Evolutionary conservation across 2,888 invertebrate genomes (phyloP).

Genomic region (Mythimna lalbum): DNA sequence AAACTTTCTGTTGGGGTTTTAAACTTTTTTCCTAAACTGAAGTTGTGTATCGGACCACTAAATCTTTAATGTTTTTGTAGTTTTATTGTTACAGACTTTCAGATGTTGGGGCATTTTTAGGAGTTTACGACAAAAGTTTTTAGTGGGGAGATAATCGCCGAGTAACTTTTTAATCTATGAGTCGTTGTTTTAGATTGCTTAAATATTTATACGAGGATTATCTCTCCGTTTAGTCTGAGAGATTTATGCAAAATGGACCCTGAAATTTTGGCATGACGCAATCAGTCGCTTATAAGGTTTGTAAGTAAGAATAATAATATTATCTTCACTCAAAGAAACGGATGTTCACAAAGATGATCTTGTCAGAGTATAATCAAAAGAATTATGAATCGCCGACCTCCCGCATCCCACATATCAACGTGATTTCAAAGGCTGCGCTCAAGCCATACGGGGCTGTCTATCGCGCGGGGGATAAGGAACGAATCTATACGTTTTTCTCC

Average conservation of each 20-base stretch:
- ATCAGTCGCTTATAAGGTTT: neutral
- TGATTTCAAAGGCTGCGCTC: constrained; percentile 54
- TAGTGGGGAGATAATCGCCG: constrained; percentile 46
- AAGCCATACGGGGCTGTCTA: constrained; percentile 50
- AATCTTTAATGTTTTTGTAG: constrained; percentile 63
- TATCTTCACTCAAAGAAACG: constrained; percentile 5
- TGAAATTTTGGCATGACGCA: neutral
- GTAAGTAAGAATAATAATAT: neutral
- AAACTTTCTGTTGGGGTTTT: constrained; percentile 66
- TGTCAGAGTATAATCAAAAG: constrained; percentile 39
- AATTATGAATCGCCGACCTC: constrained; percentile 47
- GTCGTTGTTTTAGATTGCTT: constrained; percentile 36
- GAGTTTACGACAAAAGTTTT: constrained; percentile 46
- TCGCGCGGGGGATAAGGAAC: constrained; percentile 48
- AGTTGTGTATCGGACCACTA: constrained; percentile 59
- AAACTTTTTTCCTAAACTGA: constrained; percentile 65
- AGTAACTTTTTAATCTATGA: constrained; percentile 50
- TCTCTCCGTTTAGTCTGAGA: constrained; percentile 17
- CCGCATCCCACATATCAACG: constrained; percentile 51
- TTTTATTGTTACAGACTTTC: constrained; percentile 59
- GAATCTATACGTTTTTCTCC: constrained; percentile 44
- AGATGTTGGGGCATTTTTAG: constrained; percentile 45
- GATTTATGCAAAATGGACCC: neutral
- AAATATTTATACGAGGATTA: constrained; percentile 37
- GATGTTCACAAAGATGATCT: neutral